Evolutionary conservation across 2,888 invertebrate genomes (phyloP), one percentile per base, ranked within the genome.

Genomic region (Ferdinandea cuprea): DNA sequence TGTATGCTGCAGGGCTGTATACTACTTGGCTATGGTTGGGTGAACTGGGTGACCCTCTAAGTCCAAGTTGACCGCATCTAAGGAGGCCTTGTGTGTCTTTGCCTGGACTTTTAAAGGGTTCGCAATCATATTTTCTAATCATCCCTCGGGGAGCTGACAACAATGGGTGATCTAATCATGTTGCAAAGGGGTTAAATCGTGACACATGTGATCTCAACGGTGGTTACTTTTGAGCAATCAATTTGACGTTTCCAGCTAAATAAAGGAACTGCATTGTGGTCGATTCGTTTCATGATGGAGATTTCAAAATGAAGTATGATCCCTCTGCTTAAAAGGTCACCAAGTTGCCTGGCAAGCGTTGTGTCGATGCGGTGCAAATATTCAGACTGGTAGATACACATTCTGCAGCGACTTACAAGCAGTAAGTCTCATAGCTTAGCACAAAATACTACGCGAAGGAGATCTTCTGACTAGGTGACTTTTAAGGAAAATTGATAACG

Each of bases 21-120:
- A 66, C 46, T 74, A n/a, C 25, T 59, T 69, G 3, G 3, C 2
- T 37, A 7, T 5, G 58, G 40, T 66, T 56, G 59, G 52, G 42
- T 76, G 58, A 76, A 71, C 71, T 59, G n/a, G 59, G 65, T 81
- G 77, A 77, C 81, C 74, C 58, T 59, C 40, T 40, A n/a, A 71
- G 59, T 59, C 40, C 32, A n/a, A 71, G 59, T 54, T 59, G 77
- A 76, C 58, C 42, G 13, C 32, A 68, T 40, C 42, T 17, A 52
- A 37, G 46, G 11, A 19, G 19, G 11, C 11, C 3, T 42, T 11
- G 54, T 21, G 59, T 37, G 7, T 9, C 7, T 13, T 13, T 9
- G 19, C 15, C 15, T 46, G 8, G 44, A 25, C 30, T 13, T 40
- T 30, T 13, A 11, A 80, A 80, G 79, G 74, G 74, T 46, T 56